Evolutionary conservation across 2,888 invertebrate genomes (phyloP).

Genomic region (Lochmaea capreae): DNA sequence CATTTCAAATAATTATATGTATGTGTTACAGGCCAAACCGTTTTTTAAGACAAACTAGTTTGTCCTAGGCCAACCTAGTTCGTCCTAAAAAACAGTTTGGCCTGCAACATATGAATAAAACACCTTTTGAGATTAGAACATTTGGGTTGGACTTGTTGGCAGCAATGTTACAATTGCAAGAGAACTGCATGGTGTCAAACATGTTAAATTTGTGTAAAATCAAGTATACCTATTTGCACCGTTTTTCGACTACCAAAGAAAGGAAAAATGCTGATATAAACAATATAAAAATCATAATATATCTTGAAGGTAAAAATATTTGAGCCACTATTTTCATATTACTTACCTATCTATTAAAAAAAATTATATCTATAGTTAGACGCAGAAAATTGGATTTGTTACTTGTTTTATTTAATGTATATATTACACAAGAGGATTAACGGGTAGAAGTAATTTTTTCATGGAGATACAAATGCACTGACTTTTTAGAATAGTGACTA

Average conservation of each 20-base stretch:
- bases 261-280: not conserved
- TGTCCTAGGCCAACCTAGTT: too few relatives aligned
- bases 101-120: too few relatives aligned
- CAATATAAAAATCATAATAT: not conserved
- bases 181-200: too few relatives aligned
- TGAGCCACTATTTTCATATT: constrained; percentile 14
- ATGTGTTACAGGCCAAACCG: too few relatives aligned
- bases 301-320: not conserved
- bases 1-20: too few relatives aligned
- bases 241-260: not conserved
- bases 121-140: too few relatives aligned
- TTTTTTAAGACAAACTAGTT: too few relatives aligned
- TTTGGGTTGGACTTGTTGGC: too few relatives aligned
- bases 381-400: not conserved
- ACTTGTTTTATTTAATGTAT: constrained; percentile 1
- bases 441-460: constrained; percentile 3
- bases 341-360: not conserved
- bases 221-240: too few relatives aligned
- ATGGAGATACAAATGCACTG: constrained; percentile 18
- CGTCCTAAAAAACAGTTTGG: too few relatives aligned
- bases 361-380: not conserved
- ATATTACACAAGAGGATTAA: constrained; percentile 2
- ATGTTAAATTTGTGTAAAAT: too few relatives aligned
- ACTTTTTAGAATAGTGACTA: constrained; percentile 13
- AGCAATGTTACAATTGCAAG: too few relatives aligned